Conservation (phyloP, 2,888 invertebrate species). For the Machimus atricapillus region DNA sequence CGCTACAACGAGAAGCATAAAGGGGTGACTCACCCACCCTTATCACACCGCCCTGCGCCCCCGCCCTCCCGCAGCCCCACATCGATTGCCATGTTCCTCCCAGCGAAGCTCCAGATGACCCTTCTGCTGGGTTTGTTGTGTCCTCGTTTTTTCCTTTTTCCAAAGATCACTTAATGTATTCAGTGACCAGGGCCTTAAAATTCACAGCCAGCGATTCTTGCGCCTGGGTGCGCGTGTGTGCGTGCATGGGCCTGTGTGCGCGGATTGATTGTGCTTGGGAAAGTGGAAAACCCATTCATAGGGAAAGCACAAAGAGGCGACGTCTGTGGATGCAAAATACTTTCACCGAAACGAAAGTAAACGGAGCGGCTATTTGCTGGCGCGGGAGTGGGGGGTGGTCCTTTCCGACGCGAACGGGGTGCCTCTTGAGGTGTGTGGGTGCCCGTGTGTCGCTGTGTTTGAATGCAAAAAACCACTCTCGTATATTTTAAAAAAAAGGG, state of each 20-base stretch:
- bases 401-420: slow-evolving; percentile 12
- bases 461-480: slow-evolving; percentile 25
- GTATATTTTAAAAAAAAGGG: slow-evolving; percentile 14
- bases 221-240: neutral
- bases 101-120: slow-evolving; percentile 23
- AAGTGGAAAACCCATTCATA: slow-evolving; percentile 35
- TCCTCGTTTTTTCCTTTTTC: slow-evolving; percentile 2
- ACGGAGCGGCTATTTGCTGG: slow-evolving; percentile 16
- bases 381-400: neutral
- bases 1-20: slow-evolving; percentile 30
- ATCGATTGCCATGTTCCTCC: slow-evolving; percentile 18
- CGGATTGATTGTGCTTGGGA: slow-evolving; percentile 30
- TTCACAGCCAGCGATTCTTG: slow-evolving; percentile 1
- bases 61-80: neutral
- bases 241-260: neutral
- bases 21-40: slow-evolving; percentile 36
- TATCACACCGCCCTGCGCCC: neutral
- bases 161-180: slow-evolving; percentile 44
- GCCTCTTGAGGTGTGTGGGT: neutral
- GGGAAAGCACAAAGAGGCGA: slow-evolving; percentile 28
- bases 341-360: slow-evolving; percentile 22
- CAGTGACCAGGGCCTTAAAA: slow-evolving; percentile 47
- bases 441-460: neutral
- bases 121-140: slow-evolving; percentile 7
- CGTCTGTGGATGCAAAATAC: slow-evolving; percentile 29